Conservation (phyloP, 2,113 vertebrate species). For the Australoheros scitulus region DNA sequence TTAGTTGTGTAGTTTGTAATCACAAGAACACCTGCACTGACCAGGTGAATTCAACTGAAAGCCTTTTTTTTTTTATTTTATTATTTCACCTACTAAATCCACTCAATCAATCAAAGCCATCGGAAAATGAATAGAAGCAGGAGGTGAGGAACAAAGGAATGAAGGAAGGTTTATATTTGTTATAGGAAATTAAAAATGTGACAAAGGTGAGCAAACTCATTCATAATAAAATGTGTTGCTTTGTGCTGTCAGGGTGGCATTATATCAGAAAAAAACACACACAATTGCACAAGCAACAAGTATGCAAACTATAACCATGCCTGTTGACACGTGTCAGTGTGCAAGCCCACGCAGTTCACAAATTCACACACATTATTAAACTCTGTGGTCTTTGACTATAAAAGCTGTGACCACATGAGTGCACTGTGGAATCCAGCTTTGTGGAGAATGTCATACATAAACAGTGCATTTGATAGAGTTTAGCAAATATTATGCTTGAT, state of each 20-base stretch:
- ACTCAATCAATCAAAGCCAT: conserved; percentile 29
- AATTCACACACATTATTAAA: background rate
- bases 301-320: conserved; percentile 13
- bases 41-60: conserved; percentile 33
- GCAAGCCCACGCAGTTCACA: background rate
- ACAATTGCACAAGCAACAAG: background rate
- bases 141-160: background rate
- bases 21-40: conserved; percentile 46
- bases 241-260: background rate
- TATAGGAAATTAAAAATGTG: background rate
- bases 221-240: conserved; percentile 8
- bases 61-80: background rate
- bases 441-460: background rate
- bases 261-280: background rate
- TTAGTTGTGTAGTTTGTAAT: background rate
- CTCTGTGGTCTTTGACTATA: background rate
- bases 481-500: background rate
- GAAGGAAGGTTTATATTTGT: conserved; percentile 12
- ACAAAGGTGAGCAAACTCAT: conserved; percentile 6
- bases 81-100: conserved; percentile 25
- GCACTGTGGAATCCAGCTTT: conserved; percentile 3
- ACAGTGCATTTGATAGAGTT: background rate
- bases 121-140: conserved; percentile 6
- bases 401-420: conserved; percentile 31
- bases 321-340: conserved; percentile 1